A percentile compares a stretch with the other conserved stretches of the same genome.
phyloP scores from a whole-genome alignment of 2,797 vertebrate genomes.

The Alosa sapidissima region DNA sequence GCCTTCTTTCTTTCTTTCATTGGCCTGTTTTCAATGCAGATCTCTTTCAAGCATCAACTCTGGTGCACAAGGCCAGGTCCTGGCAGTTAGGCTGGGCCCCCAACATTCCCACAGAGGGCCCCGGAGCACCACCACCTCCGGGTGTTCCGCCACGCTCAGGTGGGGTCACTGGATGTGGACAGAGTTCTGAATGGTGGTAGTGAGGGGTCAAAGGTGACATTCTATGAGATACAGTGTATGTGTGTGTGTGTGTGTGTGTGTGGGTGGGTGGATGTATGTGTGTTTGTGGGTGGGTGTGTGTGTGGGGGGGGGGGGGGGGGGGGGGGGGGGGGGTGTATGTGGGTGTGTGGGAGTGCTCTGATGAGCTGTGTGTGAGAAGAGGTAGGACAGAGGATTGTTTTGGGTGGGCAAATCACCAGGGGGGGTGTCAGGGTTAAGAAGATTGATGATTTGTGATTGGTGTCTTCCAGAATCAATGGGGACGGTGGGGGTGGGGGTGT shows the following conservation, averaged over 20 bases:
- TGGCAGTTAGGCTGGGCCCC: background rate
- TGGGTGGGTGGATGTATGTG: background rate
- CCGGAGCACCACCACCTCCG: background rate
- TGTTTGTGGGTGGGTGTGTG: background rate
- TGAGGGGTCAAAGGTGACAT: conserved; percentile 14
- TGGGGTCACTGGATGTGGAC: background rate
- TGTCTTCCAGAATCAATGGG: conserved; percentile 6
- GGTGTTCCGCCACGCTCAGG: background rate
- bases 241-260: background rate
- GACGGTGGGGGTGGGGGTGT: background rate
- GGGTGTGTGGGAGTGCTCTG: conserved; percentile 21
- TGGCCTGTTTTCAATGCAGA: background rate
- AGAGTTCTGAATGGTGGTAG: background rate
- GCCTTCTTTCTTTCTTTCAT: background rate
- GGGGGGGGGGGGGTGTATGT: background rate
- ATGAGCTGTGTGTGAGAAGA: conserved; percentile 8
- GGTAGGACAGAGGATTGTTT: conserved; percentile 7
- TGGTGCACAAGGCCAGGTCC: background rate
- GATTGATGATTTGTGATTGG: conserved; percentile 26
- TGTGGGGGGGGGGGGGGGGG: background rate
- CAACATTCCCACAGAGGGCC: background rate
- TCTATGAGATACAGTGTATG: background rate
- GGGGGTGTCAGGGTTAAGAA: background rate
- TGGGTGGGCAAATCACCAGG: conserved; percentile 21
- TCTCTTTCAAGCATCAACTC: background rate